A percentile compares a stretch with the other conserved stretches of the same genome.
Conservation (phyloP, 2,888 invertebrate species). For the Saturnia pavonia region DNA sequence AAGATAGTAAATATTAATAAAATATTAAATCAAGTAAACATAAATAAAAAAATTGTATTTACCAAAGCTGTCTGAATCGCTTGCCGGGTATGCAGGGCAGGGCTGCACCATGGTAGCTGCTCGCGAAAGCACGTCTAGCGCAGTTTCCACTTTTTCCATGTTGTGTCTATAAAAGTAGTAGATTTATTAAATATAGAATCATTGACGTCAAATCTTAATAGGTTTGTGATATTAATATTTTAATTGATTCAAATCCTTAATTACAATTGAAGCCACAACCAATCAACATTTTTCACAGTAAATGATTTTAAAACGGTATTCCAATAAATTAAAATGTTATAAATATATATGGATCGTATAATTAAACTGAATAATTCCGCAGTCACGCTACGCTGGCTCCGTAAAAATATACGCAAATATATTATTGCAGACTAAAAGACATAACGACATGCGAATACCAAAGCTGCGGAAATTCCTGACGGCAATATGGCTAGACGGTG, state of each 20-base stretch:
- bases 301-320: constrained; percentile 20
- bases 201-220: constrained; percentile 4
- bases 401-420: constrained; percentile 51
- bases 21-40: neutral
- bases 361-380: constrained; percentile 38
- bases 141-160: constrained; percentile 90
- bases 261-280: neutral
- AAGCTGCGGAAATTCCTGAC: constrained; percentile 69
- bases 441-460: constrained; percentile 65
- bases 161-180: constrained; percentile 27
- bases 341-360: constrained; percentile 18
- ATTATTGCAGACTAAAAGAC: constrained; percentile 60
- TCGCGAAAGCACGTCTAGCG: constrained; percentile 92
- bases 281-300: neutral
- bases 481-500: constrained; percentile 73
- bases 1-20: neutral
- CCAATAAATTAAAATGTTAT: constrained; percentile 12
- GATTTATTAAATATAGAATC: neutral
- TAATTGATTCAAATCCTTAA: neutral
- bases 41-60: constrained; percentile 42
- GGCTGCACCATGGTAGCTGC: constrained; percentile 95
- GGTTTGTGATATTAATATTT: neutral
- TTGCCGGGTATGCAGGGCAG: constrained; percentile 78
- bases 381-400: constrained; percentile 52
- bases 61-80: constrained; percentile 81